Percentiles rank a stretch among this genome's conserved stretches.
Conservation (phyloP, 2,888 invertebrate species). For the Trissoscelio sp. region DNA sequence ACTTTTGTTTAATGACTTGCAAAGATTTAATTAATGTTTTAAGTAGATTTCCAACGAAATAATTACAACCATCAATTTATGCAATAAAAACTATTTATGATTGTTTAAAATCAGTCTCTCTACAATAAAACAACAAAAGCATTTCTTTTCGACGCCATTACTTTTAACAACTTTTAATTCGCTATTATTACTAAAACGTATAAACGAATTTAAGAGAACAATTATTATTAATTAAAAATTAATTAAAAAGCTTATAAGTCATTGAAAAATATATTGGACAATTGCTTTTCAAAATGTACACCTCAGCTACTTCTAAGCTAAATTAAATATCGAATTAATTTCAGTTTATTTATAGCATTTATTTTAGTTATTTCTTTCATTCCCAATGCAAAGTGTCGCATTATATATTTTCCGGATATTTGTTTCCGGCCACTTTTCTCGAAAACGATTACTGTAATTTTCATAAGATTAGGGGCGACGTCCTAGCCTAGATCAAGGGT, state of each 20-base stretch:
- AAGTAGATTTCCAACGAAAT: not conserved
- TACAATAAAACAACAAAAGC: not conserved
- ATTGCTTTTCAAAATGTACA: not conserved
- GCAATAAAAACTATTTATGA: not conserved
- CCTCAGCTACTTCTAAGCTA: not conserved
- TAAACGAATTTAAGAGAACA: too few species aligned
- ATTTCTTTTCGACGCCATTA: too few species aligned
- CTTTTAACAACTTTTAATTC: too few species aligned
- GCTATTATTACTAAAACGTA: too few species aligned
- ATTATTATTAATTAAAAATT: too few species aligned
- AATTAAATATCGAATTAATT: not conserved
- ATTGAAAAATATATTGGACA: too few species aligned
- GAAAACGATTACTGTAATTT: conserved; percentile 47
- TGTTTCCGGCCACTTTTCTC: conserved; percentile 16
- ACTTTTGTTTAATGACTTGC: conserved; percentile 5
- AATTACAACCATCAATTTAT: not conserved
- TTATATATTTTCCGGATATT: conserved; percentile 20
- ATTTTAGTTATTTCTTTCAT: not conserved
- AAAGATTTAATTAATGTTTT: conserved; percentile 2
- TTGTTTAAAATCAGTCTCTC: not conserved
- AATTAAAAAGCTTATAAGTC: too few species aligned
- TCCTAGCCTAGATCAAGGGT: conserved; percentile 35
- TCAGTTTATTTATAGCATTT: not conserved
- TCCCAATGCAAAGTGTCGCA: conserved; percentile 6
- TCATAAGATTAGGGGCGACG: conserved; percentile 50